Evolutionary conservation across 1,140 invertebrate genomes (phyloP).

Genomic region (Drosophila obscura): DNA sequence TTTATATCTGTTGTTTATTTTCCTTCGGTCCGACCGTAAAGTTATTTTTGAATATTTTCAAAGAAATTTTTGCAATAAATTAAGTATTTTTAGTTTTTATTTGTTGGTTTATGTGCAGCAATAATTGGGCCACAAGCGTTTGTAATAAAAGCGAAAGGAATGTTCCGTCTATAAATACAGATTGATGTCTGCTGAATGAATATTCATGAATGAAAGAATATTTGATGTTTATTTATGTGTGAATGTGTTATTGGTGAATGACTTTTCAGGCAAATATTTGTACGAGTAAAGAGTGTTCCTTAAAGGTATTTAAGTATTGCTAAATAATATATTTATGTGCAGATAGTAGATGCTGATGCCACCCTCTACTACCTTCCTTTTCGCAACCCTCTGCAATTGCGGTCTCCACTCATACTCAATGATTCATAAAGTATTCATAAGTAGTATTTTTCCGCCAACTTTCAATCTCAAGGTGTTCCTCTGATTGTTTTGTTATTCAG

Average conservation of each 20-base stretch:
- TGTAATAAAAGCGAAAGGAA: conserved; percentile 27
- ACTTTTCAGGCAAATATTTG: neutral
- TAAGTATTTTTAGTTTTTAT: conserved; percentile 9
- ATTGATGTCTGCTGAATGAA: conserved; percentile 13
- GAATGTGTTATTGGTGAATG: neutral
- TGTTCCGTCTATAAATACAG: conserved; percentile 13
- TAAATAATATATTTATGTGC: no score
- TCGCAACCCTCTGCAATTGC: no score
- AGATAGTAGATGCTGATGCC: no score
- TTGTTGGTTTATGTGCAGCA: conserved; percentile 16
- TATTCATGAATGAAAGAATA: conserved; percentile 2
- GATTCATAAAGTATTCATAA: no score
- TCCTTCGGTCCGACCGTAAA: no score
- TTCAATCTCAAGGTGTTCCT: no score
- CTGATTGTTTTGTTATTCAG: no score
- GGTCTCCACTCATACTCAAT: no score
- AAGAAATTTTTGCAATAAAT: no score
- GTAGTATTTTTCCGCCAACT: no score
- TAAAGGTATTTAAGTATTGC: neutral
- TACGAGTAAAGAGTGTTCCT: neutral
- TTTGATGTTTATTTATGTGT: neutral
- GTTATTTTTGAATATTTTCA: no score
- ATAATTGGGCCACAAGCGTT: conserved; percentile 31
- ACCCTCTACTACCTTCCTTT: no score
- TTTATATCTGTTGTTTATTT: neutral